Base-by-base conservation (phyloP, 1,140 invertebrate genomes). In the Ceratosolen fusciceps region DNA sequence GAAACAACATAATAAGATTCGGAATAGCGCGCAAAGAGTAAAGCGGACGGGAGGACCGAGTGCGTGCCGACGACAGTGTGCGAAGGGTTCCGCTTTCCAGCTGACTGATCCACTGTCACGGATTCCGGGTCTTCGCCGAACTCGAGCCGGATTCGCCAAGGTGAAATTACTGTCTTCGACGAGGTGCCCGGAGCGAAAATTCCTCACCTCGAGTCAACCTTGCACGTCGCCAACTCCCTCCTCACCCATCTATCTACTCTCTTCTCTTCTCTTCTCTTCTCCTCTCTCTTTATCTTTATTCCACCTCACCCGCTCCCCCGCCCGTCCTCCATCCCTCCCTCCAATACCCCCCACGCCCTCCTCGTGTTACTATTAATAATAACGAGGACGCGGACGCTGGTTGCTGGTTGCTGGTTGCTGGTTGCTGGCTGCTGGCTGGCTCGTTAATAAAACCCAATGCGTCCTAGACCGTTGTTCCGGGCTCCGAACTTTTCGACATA, bases 101-200 rank as follows among this genome's bases (percentile, higher is more conserved):
- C 62, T 72, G 72, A 67, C 26, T 70, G 54, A 58, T 52, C 26
- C 43, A 16, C 31, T 70, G 47, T 73, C 72, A 49, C 52, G 81
- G 82, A 84, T 84, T 84, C 79, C 80, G 79, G 80, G n/a, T 26
- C 56, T 56, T 68, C 47, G 26, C 7, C 31, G 62, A 65, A 49
- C 47, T 65, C n/a, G 14, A 70, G 26, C 39, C 67, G 73, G 79
- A 79, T 82, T 81, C 67, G 71, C 52, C 81, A 73, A 78, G 60
- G 82, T 72, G 72, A 81, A 83, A 84, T 87, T 83, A 87, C 85
- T 83, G 82, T 73, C 83, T 49, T 62, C n/a, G n/a, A 24, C n/a
- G n/a, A 12, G 7, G 3, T 43, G 10, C 37, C 19, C 65, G 19
- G 12, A 14, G 12, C 29, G 37, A 39, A 67, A 43, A 26, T 19